Percentiles rank a stretch among this genome's conserved stretches.
These are phyloP conservation scores for Stegostoma tigrinum DNA, from an alignment of 2,113 vertebrate species.

Conservation along the genomic window DNA sequence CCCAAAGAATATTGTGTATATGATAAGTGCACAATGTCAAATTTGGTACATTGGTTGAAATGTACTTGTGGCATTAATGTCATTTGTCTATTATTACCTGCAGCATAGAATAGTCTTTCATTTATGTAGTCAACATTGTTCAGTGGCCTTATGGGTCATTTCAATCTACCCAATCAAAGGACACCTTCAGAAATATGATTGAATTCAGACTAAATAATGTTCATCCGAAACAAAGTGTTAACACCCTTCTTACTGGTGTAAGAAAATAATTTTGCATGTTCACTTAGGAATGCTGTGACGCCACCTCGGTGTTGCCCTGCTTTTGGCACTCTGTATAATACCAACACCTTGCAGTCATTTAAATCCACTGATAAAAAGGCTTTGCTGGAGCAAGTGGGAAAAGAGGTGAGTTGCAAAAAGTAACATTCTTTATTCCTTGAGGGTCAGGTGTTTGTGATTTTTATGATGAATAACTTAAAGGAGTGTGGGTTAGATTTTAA, in stretches of 20 bases:
- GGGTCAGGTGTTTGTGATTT: neutral
- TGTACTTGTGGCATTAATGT: neutral
- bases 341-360: conserved; percentile 91
- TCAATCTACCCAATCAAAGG: too few relatives aligned
- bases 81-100: neutral
- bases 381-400: conserved; percentile 78
- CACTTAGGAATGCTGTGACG: conserved; percentile 66
- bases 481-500: neutral
- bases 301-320: conserved; percentile 79
- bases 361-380: conserved; percentile 85
- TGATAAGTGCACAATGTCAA: neutral
- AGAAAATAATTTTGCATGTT: neutral
- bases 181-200: neutral
- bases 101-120: neutral
- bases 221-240: neutral
- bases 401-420: conserved; percentile 60
- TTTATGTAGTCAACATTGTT: neutral
- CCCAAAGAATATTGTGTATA: too few relatives aligned
- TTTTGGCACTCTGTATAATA: conserved; percentile 78
- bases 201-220: neutral
- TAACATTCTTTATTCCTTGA: neutral
- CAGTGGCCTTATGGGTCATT: neutral
- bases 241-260: neutral
- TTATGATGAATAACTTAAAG: neutral
- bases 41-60: neutral